Evolutionary conservation across 1,140 invertebrate species (phyloP).

Genomic region (Brachionus sp.): DNA sequence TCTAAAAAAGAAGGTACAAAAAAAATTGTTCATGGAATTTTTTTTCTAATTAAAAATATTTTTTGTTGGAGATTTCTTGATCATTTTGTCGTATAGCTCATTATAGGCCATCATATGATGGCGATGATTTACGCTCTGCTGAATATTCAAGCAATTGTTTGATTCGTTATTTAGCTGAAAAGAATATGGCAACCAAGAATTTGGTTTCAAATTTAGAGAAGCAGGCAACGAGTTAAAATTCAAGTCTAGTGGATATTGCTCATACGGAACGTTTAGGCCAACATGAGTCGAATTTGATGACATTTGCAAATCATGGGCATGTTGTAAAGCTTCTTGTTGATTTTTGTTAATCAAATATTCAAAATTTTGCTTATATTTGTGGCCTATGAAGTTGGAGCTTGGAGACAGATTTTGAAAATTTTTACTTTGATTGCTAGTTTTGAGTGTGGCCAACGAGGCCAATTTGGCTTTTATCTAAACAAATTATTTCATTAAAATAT

Average conservation of each 20-base stretch:
- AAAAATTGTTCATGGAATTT: not conserved
- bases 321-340: not conserved
- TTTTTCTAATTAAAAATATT: constrained; percentile 13
- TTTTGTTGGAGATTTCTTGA: constrained; percentile 26
- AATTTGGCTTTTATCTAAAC: constrained; percentile 25
- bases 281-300: not conserved
- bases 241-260: not conserved
- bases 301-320: not conserved
- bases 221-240: constrained; percentile 7
- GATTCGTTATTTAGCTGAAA: constrained; percentile 22
- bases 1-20: not conserved
- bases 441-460: not conserved
- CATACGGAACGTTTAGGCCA: not conserved
- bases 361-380: constrained; percentile 25
- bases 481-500: not conserved
- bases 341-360: constrained; percentile 14
- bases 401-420: not conserved
- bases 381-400: not conserved
- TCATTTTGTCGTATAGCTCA: constrained; percentile 25
- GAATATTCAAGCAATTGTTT: not conserved
- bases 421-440: not conserved
- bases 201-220: constrained; percentile 23
- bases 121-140: not conserved
- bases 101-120: not conserved
- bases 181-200: constrained; percentile 35